Evolutionary conservation across 2,113 vertebrate species (phyloP).

Genomic region (Lonchura striata): DNA sequence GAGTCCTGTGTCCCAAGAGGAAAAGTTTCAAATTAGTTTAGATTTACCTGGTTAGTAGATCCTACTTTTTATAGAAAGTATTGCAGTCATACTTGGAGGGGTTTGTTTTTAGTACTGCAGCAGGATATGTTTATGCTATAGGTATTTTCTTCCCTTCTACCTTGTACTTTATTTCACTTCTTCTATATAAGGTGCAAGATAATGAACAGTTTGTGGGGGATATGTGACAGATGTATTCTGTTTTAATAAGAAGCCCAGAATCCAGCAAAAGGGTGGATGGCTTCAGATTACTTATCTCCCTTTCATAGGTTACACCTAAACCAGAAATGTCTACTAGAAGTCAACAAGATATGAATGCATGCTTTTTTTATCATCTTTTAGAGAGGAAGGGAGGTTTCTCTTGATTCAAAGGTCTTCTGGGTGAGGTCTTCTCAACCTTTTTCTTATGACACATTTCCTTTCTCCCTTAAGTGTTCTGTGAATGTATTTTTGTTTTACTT

Average conservation of each 20-base stretch:
- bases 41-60: not conserved
- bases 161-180: not conserved
- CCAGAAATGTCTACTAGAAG: not conserved
- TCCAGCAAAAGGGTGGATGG: not conserved
- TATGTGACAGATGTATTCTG: not conserved
- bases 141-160: not conserved
- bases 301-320: slow-evolving; percentile 1
- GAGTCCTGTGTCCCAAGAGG: not conserved
- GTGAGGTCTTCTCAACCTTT: slow-evolving; percentile 53
- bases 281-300: slow-evolving; percentile 1
- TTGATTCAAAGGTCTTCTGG: slow-evolving; percentile 15
- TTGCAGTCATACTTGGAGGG: not conserved
- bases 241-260: not conserved
- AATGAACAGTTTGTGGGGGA: not conserved
- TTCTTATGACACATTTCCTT: slow-evolving; percentile 60
- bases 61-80: not conserved
- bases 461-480: slow-evolving; percentile 6
- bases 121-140: not conserved
- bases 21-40: not conserved
- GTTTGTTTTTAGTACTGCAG: not conserved
- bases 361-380: slow-evolving; percentile 34
- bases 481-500: slow-evolving; percentile 16
- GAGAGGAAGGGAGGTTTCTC: slow-evolving; percentile 53
- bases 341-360: slow-evolving; percentile 11
- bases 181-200: not conserved